Base-by-base conservation (phyloP, 2,797 vertebrate species). In the Cryptoblepharus egeriae region DNA sequence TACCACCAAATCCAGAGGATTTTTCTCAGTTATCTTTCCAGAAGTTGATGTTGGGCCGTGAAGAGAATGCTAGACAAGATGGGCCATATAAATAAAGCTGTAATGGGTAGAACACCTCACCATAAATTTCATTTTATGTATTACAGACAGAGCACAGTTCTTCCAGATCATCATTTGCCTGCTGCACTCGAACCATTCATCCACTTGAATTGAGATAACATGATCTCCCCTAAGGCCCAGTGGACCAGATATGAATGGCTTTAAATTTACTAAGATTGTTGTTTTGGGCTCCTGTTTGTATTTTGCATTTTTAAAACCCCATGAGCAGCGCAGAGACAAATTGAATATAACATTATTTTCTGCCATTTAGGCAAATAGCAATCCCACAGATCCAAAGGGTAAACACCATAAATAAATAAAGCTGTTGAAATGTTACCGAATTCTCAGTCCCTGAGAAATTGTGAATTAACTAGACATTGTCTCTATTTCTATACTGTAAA, bases 321-420 rank as follows among this genome's bases (percentile, higher is more conserved):
- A n/a, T 20, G 60, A 70, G 35, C 32, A 39, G 82, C 76, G 76
- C 68, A 75, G 73, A 79, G 84, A 88, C 52, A 91, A 92, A 92
- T 90, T 81, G 91, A 92, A 91, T 75, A 81, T 18, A 79, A 88
- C 87, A 93, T 75, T 0, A 1, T 90, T 92, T 93, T 92, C 90
- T 88, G 80, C 81, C 81, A 78, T 81, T 93, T 85, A 91, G 75
- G 85, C 85, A 92, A 94, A 89, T n/a, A 26, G 61, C 71, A 92
- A 89, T 90, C 79, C 75, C 80, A 63, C 63, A 52, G 83, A 87
- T 92, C 73, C 11, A 72, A 92, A 93, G 92, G 63, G 71, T 61
- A 91, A 86, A 91, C 69, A 86, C 73, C 8, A 79, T 93, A 90
- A 94, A 93, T 94, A 93, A 92, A 94, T 86, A 88, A 93, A 87